Evolutionary conservation across 1,140 invertebrate species (phyloP).

Genomic region (Apis laboriosa): DNA sequence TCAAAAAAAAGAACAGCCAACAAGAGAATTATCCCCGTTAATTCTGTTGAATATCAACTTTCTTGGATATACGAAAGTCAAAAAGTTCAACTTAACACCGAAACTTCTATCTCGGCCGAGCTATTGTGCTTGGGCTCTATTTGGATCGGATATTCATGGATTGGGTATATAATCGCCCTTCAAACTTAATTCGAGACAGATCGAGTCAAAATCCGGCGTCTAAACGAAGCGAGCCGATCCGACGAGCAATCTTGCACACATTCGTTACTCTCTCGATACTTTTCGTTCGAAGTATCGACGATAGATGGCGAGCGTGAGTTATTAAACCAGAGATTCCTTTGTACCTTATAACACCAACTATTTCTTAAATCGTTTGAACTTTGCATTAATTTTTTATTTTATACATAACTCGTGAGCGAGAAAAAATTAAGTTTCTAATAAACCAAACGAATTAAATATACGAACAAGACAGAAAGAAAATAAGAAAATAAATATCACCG

Average conservation of each 20-base stretch:
- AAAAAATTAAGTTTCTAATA: too few species aligned
- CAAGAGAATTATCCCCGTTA: constrained; percentile 39
- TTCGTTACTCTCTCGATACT: too few species aligned
- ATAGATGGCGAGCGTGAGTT: too few species aligned
- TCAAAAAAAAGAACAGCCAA: constrained; percentile 9
- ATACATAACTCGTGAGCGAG: too few species aligned
- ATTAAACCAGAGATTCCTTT: too few species aligned
- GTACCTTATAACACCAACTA: too few species aligned
- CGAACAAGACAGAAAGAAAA: too few species aligned
- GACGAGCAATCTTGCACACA: background rate
- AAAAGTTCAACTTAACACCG: constrained; percentile 26
- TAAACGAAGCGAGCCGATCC: constrained; percentile 17
- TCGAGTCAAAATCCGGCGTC: constrained; percentile 54
- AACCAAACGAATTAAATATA: too few species aligned
- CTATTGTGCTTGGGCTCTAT: background rate
- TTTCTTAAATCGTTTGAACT: too few species aligned
- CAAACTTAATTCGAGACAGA: constrained; percentile 53
- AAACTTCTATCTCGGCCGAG: constrained; percentile 49
- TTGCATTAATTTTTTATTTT: too few species aligned
- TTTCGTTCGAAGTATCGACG: background rate
- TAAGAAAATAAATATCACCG: background rate
- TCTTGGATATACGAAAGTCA: constrained; percentile 42
- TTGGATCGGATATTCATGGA: constrained; percentile 12
- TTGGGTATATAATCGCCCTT: constrained; percentile 48
- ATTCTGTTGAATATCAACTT: constrained; percentile 48